These are phyloP conservation scores for Cinclus cinclus DNA, from an alignment of 2,113 vertebrate species.

Conservation along the genomic window DNA sequence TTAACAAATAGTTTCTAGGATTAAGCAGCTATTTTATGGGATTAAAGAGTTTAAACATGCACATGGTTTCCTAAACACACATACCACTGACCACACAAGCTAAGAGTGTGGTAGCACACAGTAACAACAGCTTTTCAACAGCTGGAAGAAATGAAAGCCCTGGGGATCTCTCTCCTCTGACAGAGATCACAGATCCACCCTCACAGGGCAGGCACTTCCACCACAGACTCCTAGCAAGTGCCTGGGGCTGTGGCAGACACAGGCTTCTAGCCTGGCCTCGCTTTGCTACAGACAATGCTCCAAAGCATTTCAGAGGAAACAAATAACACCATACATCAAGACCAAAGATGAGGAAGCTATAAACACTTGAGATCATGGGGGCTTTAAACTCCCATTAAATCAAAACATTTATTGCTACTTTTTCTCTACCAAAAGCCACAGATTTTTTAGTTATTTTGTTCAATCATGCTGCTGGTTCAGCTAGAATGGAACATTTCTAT, in stretches of 20 bases:
- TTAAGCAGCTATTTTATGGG: not conserved
- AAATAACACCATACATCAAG: not conserved
- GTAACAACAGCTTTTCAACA: not conserved
- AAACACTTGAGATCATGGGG: not conserved
- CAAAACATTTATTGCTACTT: not conserved
- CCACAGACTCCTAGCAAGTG: not conserved
- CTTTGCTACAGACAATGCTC: not conserved
- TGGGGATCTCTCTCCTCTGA: not conserved
- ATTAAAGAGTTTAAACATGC: not conserved
- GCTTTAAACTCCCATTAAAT: not conserved
- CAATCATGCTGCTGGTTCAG: not conserved
- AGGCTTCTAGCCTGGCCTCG: not conserved
- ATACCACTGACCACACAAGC: not conserved
- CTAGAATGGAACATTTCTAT: not conserved
- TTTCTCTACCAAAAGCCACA: not conserved
- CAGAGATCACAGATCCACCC: not conserved
- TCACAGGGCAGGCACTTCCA: not conserved
- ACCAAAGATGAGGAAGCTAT: not conserved
- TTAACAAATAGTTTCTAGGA: not conserved
- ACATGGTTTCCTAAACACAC: not conserved
- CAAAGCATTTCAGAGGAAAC: not conserved
- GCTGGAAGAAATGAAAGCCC: not conserved
- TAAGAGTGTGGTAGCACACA: rapidly evolving
- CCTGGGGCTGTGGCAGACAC: not conserved
- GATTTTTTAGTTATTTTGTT: not conserved